phyloP scores from a whole-genome alignment of 2,888 invertebrate species.

The Chymomyza amoena region DNA sequence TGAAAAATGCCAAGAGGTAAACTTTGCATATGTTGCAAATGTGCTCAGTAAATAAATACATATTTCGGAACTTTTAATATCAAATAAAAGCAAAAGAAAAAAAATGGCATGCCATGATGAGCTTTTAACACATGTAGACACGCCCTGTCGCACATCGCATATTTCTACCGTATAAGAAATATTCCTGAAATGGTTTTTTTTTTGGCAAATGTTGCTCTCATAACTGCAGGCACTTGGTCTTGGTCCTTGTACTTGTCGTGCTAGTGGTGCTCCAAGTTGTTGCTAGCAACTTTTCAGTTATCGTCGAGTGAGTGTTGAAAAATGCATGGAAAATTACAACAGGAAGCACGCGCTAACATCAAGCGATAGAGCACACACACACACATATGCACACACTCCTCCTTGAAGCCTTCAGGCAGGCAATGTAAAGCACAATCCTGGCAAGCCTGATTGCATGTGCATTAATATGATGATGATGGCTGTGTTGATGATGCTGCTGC shows the following conservation, averaged over 20 bases:
- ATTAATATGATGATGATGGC: not conserved
- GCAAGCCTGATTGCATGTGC: constrained; percentile 12
- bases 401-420: constrained; percentile 13
- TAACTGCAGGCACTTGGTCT: not conserved
- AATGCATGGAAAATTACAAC: constrained; percentile 41
- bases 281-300: not conserved
- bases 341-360: constrained; percentile 25
- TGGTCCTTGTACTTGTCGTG: constrained; percentile 7
- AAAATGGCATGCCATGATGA: constrained; percentile 26
- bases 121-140: constrained; percentile 10
- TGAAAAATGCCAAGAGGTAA: not conserved
- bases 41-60: constrained; percentile 26
- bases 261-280: not conserved
- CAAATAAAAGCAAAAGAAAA: constrained; percentile 14
- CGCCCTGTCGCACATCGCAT: not conserved
- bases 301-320: constrained; percentile 31
- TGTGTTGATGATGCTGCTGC: constrained; percentile 22
- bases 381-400: constrained; percentile 17
- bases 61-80: constrained; percentile 32
- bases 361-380: constrained; percentile 45
- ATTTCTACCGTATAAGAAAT: not conserved
- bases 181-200: not conserved
- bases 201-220: not conserved
- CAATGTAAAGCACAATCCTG: constrained; percentile 32
- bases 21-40: constrained; percentile 19